Conservation (phyloP, 2,888 invertebrate genomes). For the Nebria salina region DNA sequence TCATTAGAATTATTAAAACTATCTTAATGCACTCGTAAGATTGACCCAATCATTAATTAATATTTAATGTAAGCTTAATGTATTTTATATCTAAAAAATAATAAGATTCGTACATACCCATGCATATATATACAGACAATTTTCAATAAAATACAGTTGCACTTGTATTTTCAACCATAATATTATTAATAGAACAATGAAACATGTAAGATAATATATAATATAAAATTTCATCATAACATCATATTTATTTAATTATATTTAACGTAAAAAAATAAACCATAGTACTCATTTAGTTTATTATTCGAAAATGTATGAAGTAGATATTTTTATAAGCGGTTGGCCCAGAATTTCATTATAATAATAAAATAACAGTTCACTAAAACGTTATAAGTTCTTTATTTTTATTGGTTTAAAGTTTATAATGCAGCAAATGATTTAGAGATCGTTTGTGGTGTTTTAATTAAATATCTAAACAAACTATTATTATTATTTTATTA, state of each 20-base stretch:
- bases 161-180: neutral
- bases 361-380: no score
- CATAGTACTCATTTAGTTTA: no score
- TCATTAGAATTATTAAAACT: neutral
- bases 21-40: neutral
- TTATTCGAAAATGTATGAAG: no score
- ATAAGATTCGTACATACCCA: neutral
- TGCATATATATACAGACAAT: neutral
- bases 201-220: neutral
- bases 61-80: neutral
- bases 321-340: no score
- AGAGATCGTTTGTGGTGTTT: no score
- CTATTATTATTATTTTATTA: no score
- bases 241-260: neutral
- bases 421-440: no score
- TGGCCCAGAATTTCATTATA: no score
- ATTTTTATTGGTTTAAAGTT: no score
- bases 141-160: neutral
- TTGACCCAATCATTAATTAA: neutral
- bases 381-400: no score
- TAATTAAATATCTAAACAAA: no score
- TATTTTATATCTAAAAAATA: neutral
- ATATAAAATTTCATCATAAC: neutral
- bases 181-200: neutral
- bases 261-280: neutral